Conservation (phyloP, 2,888 invertebrate genomes). For the Trilocha varians region DNA sequence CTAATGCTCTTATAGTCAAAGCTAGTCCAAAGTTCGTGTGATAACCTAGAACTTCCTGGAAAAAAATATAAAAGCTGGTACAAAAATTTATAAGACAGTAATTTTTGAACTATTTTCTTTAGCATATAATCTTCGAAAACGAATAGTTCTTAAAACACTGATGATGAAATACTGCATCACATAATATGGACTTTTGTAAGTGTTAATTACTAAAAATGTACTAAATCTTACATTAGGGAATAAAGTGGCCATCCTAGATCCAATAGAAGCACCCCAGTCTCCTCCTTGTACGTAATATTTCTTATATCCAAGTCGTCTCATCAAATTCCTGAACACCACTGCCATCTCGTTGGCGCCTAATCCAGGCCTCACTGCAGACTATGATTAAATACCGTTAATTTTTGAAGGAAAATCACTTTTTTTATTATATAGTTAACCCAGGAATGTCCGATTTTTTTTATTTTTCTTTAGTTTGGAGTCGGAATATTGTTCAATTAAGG, state of each 20-base stretch:
- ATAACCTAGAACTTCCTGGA: conserved; percentile 5
- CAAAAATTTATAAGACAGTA: no score
- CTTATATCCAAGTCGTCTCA: conserved; percentile 69
- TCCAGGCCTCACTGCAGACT: conserved; percentile 10
- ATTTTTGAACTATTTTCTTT: no score
- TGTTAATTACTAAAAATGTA: conserved; percentile 4
- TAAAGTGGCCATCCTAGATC: conserved; percentile 71
- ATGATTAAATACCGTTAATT: not conserved
- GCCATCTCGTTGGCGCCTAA: conserved; percentile 37
- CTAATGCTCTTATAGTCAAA: not conserved
- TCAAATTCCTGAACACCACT: conserved; percentile 12
- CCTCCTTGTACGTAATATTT: conserved; percentile 78
- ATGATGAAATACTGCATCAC: no score
- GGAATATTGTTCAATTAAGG: no score
- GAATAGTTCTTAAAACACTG: no score
- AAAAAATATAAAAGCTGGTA: not conserved
- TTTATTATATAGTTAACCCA: no score
- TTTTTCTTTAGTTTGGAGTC: no score
- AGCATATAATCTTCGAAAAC: no score
- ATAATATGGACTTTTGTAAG: not conserved
- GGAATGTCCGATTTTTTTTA: no score
- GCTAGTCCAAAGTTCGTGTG: conserved; percentile 9
- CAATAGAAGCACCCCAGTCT: conserved; percentile 71
- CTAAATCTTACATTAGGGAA: conserved; percentile 33
- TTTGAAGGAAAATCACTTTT: no score